Evolutionary conservation across 2,113 vertebrate species (phyloP), one percentile per base, ranked within the genome.

Genomic region (Syngnathoides biaculeatus): DNA sequence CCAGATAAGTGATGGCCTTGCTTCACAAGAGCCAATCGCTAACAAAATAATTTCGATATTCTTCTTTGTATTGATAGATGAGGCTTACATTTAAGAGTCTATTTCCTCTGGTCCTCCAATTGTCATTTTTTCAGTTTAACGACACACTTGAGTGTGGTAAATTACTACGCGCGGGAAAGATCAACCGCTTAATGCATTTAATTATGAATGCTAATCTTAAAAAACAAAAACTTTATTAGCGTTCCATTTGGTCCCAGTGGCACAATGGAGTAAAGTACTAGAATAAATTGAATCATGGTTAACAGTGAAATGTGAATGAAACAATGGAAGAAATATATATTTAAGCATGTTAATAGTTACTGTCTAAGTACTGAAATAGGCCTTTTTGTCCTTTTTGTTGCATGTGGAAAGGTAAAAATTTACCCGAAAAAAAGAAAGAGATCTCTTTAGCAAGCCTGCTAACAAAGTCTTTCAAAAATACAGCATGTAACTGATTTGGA

Each of bases 31-130:
- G 81, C 79, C 79, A 84, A 84, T 89, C 86, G 76, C 79, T 72
- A 87, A 86, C 81, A 86, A 91, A 88, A 84, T 87, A 72, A 89
- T 91, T 91, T 89, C 70, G 76, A 88, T 85, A 79, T 75, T 50
- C n/a, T 76, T 87, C 83, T 82, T 81, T 80, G 73, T 86, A 91
- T 88, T 92, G 89, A 92, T 88, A 86, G 82, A 90, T 90, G 81
- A 81, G 74, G 66, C 58, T 82, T 78, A 82, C 84, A 90, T 90
- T 81, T 87, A 87, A 91, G 90, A 90, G 79, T 75, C 87, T 87
- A 86, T 90, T 88, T 91, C 85, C 72, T 79, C 1, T 19, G 45
- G 45, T 47, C 45, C 45, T 47, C 45, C 45, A 6, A 15, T 47
- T 2, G 45, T 47, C 17, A 47, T 50, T 9, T n/a, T n/a, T 22